These are phyloP conservation scores for Tetramorium parvispinum DNA, from an alignment of 1,140 invertebrate genomes.

Conservation along the genomic window DNA sequence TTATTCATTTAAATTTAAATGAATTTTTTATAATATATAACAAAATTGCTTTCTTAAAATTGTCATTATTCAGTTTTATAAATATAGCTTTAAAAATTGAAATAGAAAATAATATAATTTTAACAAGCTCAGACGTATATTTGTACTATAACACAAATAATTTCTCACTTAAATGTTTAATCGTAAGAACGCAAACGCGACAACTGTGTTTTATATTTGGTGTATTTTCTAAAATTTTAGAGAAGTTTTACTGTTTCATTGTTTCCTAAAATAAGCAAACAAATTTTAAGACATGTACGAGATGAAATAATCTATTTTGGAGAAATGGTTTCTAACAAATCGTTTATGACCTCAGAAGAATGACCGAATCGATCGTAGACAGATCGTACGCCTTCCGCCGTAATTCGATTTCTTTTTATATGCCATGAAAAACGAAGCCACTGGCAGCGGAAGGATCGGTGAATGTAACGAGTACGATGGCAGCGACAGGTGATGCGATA, in stretches of 20 bases:
- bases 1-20: too few relatives aligned
- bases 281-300: neutral
- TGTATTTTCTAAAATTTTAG: neutral
- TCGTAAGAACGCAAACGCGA: too few relatives aligned
- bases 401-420: constrained; percentile 60
- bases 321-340: neutral
- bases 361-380: constrained; percentile 37
- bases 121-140: too few relatives aligned
- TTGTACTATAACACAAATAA: too few relatives aligned
- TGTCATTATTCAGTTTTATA: too few relatives aligned
- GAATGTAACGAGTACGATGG: constrained; percentile 54
- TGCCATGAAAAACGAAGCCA: constrained; percentile 14
- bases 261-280: neutral
- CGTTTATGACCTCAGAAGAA: constrained; percentile 13
- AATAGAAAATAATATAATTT: too few relatives aligned
- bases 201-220: neutral
- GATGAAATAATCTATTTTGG: neutral
- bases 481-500: constrained; percentile 63
- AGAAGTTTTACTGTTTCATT: neutral
- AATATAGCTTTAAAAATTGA: too few relatives aligned
- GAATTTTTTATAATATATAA: too few relatives aligned
- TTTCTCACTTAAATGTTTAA: too few relatives aligned
- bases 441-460: constrained; percentile 21
- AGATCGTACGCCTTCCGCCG: constrained; percentile 23
- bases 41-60: too few relatives aligned